These are phyloP conservation scores for Stenurella melanura DNA, from an alignment of 2,888 invertebrate genomes.

Conservation along the genomic window DNA sequence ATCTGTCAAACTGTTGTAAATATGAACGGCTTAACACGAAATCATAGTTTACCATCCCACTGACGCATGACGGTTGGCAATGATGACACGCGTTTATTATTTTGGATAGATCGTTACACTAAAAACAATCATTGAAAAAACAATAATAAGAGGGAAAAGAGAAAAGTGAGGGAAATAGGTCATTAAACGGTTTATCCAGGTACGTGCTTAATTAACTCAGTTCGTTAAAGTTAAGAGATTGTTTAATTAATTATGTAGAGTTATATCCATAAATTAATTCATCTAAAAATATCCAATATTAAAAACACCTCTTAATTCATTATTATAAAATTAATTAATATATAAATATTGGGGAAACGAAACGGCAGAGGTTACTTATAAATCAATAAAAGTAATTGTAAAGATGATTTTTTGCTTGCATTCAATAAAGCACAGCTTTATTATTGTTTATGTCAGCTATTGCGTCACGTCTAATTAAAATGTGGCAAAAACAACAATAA, in stretches of 20 bases:
- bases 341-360: not conserved
- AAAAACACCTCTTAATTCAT: not conserved
- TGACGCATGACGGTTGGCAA: no score
- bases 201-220: not conserved
- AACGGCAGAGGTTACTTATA: not conserved
- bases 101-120: no score
- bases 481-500: slow-evolving; percentile 30
- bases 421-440: not conserved
- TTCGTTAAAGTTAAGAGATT: not conserved
- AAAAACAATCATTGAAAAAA: no score
- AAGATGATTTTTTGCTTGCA: not conserved
- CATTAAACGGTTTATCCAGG: not conserved
- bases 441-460: not conserved
- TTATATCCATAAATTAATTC: not conserved
- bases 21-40: no score
- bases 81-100: no score
- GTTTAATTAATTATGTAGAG: not conserved
- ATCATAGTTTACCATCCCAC: no score
- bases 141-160: no score
- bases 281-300: no score
- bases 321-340: not conserved
- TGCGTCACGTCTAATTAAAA: slow-evolving; percentile 29
- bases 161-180: not conserved
- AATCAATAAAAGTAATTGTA: not conserved
- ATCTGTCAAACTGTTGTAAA: no score